Evolutionary conservation across 2,888 invertebrate species (phyloP).

Genomic region (Drosophila affinis): DNA sequence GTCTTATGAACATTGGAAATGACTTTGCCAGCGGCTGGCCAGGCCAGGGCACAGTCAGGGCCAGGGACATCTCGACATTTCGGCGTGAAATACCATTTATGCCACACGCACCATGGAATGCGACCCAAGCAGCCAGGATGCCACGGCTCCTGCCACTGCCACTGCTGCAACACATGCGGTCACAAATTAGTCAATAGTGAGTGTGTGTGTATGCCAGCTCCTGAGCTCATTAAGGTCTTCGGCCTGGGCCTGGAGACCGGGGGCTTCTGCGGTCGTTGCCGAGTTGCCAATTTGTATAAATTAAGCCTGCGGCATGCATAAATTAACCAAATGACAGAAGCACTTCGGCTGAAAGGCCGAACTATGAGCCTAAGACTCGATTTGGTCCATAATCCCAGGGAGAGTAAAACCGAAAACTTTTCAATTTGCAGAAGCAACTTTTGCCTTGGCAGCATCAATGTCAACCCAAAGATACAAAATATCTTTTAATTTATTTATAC

Average conservation of each 20-base stretch:
- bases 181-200: conserved; percentile 76
- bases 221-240: conserved; percentile 62
- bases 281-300: conserved; percentile 69
- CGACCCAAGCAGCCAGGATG: conserved; percentile 33
- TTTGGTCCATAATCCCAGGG: conserved; percentile 32
- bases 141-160: conserved; percentile 7
- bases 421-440: conserved; percentile 47
- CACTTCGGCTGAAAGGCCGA: not conserved
- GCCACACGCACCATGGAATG: conserved; percentile 59
- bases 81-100: conserved; percentile 67
- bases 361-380: conserved; percentile 1
- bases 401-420: conserved; percentile 37
- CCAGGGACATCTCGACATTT: conserved; percentile 10
- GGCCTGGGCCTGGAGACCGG: conserved; percentile 1
- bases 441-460: conserved; percentile 46
- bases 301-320: conserved; percentile 61
- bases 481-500: conserved; percentile 77
- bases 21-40: conserved; percentile 41
- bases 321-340: conserved; percentile 44
- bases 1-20: conserved; percentile 59
- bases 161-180: conserved; percentile 69
- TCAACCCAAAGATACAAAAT: conserved; percentile 55
- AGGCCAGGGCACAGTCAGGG: not conserved
- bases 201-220: conserved; percentile 54
- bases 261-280: conserved; percentile 35